Evolutionary conservation across 2,113 vertebrate genomes (phyloP).

Genomic region (Grus americana): DNA sequence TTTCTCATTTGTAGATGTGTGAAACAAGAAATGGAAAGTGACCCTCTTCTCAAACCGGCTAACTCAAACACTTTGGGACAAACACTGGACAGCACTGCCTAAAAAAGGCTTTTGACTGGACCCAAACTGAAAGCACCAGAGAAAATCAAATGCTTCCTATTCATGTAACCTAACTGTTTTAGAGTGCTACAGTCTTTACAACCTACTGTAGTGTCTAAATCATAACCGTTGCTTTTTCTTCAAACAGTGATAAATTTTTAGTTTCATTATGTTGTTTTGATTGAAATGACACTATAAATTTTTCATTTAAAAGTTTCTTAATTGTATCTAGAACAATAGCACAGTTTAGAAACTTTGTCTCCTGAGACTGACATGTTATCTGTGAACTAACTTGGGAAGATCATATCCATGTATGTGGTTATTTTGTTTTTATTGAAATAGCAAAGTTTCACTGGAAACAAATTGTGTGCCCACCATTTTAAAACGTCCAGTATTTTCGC

Average conservation of each 20-base stretch:
- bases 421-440: conserved; percentile 66
- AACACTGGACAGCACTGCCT: conserved; percentile 88
- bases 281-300: conserved; percentile 81
- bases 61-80: conserved; percentile 89
- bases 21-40: conserved; percentile 87
- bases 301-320: conserved; percentile 81
- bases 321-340: conserved; percentile 82
- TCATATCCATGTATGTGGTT: conserved; percentile 82
- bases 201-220: conserved; percentile 75
- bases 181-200: conserved; percentile 71
- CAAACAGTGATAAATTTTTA: conserved; percentile 76
- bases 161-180: conserved; percentile 73
- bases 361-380: conserved; percentile 73
- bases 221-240: conserved; percentile 81
- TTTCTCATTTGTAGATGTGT: conserved; percentile 75
- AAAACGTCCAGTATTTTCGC: conserved; percentile 27
- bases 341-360: conserved; percentile 80
- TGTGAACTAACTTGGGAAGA: conserved; percentile 76
- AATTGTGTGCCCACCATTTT: conserved; percentile 56
- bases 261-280: conserved; percentile 78
- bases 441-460: conserved; percentile 65
- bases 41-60: conserved; percentile 84
- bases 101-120: conserved; percentile 76
- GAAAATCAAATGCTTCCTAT: conserved; percentile 90
- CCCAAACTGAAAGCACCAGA: conserved; percentile 85